Evolutionary conservation across 1,140 invertebrate species (phyloP).

Genomic region (Elymnias hypermnestra): DNA sequence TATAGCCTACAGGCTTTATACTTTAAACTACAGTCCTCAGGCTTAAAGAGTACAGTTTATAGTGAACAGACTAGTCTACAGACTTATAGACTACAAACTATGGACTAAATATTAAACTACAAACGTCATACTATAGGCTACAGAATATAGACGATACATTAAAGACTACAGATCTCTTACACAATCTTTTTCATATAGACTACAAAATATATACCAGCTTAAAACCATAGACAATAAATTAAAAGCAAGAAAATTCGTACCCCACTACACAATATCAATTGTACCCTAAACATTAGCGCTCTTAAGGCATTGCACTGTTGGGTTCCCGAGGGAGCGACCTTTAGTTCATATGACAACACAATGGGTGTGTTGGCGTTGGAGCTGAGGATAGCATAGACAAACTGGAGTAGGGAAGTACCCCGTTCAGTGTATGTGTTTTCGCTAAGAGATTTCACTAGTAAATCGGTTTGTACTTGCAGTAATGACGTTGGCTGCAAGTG

Average conservation of each 20-base stretch:
- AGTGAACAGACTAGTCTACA: too few species aligned
- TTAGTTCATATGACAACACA: constrained; percentile 30
- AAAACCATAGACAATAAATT: neutral
- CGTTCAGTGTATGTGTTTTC: constrained; percentile 41
- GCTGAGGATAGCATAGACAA: constrained; percentile 41
- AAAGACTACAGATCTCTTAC: too few species aligned
- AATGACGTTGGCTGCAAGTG: constrained; percentile 45
- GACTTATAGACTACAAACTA: too few species aligned
- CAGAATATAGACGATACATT: too few species aligned
- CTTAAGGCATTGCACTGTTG: constrained; percentile 44
- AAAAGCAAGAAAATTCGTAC: constrained; percentile 30
- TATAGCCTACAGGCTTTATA: too few species aligned
- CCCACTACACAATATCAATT: constrained; percentile 54
- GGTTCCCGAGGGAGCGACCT: constrained; percentile 10
- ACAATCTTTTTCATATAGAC: too few species aligned
- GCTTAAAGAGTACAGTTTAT: too few species aligned
- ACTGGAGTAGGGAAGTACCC: constrained; percentile 40
- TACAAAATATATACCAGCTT: too few species aligned
- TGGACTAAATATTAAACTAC: too few species aligned
- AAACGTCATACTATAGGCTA: too few species aligned
- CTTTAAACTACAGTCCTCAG: too few species aligned
- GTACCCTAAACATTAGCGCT: constrained; percentile 60
- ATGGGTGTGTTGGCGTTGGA: constrained; percentile 41
- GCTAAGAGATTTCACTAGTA: constrained; percentile 46
- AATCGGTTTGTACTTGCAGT: constrained; percentile 47